Base-by-base conservation (phyloP, 2,113 vertebrate genomes). In the Butorides virescens region DNA sequence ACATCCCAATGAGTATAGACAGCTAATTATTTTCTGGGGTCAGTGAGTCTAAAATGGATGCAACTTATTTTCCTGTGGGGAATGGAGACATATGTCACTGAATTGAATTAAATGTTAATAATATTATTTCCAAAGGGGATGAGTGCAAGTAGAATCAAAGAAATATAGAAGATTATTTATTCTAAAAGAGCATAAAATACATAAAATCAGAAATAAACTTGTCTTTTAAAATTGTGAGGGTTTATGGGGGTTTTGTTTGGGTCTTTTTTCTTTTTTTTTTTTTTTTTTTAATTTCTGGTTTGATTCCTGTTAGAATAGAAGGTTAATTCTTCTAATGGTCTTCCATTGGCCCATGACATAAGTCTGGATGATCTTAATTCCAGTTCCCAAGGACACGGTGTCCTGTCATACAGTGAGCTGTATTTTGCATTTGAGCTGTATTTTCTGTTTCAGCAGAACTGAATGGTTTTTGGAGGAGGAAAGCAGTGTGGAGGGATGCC, bases 271-370 rank as follows among this genome's bases (percentile, higher is more conserved):
- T 11, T 26, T 7, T 7, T 52, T 23, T 4, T 27, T 74, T 37
- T 17, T 9, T 15, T 53, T 53, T 53, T 19, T 53, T 16, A 19
- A 47, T 44, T 73, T 93, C 34, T 91, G 19, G 4, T 91, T 94
- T 87, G 52, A 82, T 78, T 96, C 30, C 74, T 94, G 13, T 81
- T 68, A 81, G 37, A 81, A 65, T 53, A 65, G 94, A 37, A 96
- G 90, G 53, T 61, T 94, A 91, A 90, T 95, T 97, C 34, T 55
- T 93, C 81, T 95, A 91, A 96, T 93, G 62, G 87, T 59, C 15
- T 85, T 88, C 44, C 32, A 39, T 11, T 95, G 93, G 87, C 94
- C 58, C 56, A 11, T 46, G 50, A 53, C 55, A 39, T 32, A 39
- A 76, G 27, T 36, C 66, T 87, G 70, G 58, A 65, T 62, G 59